These are phyloP conservation scores for Indicator maculatus DNA, from an alignment of 2,113 vertebrate species.

Conservation along the genomic window DNA sequence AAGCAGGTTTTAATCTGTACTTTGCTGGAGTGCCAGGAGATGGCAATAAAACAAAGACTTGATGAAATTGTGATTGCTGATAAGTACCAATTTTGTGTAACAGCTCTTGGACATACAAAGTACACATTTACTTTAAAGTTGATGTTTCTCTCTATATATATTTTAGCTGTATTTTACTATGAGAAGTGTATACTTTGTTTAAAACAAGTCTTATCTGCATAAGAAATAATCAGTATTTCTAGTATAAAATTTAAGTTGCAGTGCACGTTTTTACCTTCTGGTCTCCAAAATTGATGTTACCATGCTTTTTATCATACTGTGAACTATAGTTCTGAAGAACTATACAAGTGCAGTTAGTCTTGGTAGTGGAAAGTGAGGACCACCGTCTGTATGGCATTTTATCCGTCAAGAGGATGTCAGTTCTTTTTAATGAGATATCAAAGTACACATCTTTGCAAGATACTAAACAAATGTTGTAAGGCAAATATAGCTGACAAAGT, in stretches of 20 bases:
- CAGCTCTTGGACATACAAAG: background rate
- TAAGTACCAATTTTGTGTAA: rapidly evolving
- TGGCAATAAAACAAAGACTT: conserved; percentile 60
- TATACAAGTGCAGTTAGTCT: background rate
- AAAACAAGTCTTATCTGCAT: background rate
- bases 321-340: background rate
- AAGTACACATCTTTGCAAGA: background rate
- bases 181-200: background rate
- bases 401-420: background rate
- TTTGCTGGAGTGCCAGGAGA: conserved; percentile 48
- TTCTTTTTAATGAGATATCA: background rate
- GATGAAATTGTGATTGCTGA: background rate
- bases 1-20: background rate
- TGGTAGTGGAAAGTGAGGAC: background rate
- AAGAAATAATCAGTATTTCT: background rate
- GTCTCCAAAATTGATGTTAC: background rate
- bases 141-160: background rate
- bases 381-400: background rate
- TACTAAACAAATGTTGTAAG: background rate
- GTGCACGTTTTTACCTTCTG: background rate
- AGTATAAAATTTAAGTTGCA: background rate
- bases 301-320: background rate
- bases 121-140: background rate
- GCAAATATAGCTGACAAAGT: background rate
- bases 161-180: background rate